These are phyloP conservation scores for Ranitomeya variabilis DNA, from an alignment of 2,113 vertebrate species.

Conservation along the genomic window DNA sequence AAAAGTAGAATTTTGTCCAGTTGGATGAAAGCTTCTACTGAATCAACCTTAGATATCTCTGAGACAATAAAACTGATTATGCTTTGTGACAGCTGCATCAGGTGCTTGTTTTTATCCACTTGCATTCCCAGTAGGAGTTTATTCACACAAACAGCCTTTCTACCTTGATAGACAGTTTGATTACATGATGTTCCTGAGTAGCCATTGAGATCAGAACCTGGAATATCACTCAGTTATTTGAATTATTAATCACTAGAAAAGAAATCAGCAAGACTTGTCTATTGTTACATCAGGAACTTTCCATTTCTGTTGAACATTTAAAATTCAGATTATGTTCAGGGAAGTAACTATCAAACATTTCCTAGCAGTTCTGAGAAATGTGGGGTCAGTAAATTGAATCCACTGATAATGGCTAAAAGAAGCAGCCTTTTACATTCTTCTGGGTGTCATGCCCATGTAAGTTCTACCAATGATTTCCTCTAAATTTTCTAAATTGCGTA, in stretches of 20 bases:
- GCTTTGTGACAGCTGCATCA: background rate
- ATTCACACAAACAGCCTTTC: constrained; percentile 1
- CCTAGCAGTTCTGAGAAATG: no score
- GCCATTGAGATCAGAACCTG: background rate
- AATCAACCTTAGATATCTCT: background rate
- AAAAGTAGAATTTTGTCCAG: background rate
- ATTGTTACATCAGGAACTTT: background rate
- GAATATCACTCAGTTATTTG: background rate
- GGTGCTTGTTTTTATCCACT: background rate
- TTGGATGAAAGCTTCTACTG: background rate
- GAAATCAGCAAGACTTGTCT: background rate
- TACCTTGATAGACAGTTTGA: constrained; percentile 1
- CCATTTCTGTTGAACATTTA: background rate
- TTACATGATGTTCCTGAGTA: background rate
- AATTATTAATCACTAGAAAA: background rate
- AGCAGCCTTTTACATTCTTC: no score
- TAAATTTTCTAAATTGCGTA: no score
- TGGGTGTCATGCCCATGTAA: no score
- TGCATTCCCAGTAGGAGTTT: constrained; percentile 3
- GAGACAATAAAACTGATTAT: background rate
- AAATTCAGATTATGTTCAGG: background rate
- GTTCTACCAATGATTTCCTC: no score
- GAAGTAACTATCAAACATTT: no score
- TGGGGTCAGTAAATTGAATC: no score
- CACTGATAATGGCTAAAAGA: no score